These are phyloP conservation scores for Aricia artaxerxes DNA, from an alignment of 2,888 invertebrate genomes.

Conservation along the genomic window DNA sequence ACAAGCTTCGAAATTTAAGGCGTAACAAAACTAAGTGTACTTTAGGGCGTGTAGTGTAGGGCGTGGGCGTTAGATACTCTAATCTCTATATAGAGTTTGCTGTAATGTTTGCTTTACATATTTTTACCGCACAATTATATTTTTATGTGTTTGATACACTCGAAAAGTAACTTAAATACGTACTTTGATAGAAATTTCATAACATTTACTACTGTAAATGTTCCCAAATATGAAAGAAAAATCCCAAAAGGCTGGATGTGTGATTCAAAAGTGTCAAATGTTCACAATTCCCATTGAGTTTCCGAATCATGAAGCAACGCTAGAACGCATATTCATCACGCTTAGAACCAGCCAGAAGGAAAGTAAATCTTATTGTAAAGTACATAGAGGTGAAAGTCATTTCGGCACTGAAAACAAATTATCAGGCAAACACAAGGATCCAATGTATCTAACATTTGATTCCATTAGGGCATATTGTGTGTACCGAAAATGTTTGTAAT, in stretches of 20 bases:
- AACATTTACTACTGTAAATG: too few species aligned
- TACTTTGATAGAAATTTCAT: too few species aligned
- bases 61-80: too few species aligned
- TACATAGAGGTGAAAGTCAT: background rate
- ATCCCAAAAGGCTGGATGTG: background rate
- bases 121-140: too few species aligned
- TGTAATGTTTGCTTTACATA: too few species aligned
- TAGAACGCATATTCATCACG: constrained; percentile 20
- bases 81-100: too few species aligned
- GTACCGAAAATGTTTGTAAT: constrained; percentile 27
- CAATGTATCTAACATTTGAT: constrained; percentile 28
- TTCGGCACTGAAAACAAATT: background rate
- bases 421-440: constrained; percentile 11
- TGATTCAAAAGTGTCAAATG: constrained; percentile 13
- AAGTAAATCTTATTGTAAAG: background rate
- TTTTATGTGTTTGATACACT: too few species aligned
- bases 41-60: too few species aligned
- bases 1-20: too few species aligned
- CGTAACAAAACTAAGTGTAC: too few species aligned
- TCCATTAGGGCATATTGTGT: constrained; percentile 30
- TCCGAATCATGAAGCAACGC: constrained; percentile 25
- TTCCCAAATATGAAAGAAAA: background rate
- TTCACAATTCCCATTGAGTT: constrained; percentile 27
- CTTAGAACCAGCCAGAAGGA: background rate
- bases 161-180: too few species aligned